Evolutionary conservation across 2,888 invertebrate species (phyloP).

Genomic region (Himalopsyche tibetana): DNA sequence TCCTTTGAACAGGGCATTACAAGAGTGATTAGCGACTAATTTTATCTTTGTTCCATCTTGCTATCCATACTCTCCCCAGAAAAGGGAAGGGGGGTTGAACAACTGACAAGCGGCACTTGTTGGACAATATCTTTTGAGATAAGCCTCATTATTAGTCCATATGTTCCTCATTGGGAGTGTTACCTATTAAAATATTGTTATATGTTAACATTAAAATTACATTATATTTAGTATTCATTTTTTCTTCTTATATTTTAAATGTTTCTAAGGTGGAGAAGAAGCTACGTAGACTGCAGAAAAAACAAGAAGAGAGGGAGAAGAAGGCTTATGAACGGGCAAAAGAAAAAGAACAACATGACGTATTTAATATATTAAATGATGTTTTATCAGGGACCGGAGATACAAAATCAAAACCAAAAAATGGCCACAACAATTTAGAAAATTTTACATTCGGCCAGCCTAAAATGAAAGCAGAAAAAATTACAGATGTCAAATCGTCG

Average conservation of each 20-base stretch:
- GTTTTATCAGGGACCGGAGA: constrained; percentile 71
- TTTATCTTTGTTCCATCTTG: too few species aligned
- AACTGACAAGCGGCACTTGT: too few species aligned
- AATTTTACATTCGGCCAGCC: constrained; percentile 42
- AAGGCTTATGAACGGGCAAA: constrained; percentile 81
- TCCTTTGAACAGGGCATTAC: too few species aligned
- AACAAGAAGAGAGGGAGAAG: constrained; percentile 79
- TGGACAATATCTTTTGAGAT: too few species aligned
- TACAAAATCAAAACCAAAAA: constrained; percentile 55
- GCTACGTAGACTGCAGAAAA: constrained; percentile 80
- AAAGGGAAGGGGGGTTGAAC: too few species aligned
- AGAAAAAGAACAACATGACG: constrained; percentile 79
- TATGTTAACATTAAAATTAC: too few species aligned
- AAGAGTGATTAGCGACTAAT: too few species aligned
- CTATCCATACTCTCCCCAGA: too few species aligned
- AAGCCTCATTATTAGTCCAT: too few species aligned
- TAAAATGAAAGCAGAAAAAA: constrained; percentile 52
- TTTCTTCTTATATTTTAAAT: not conserved
- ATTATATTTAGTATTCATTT: not conserved
- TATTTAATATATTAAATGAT: constrained; percentile 87
- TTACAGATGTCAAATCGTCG: constrained; percentile 74
- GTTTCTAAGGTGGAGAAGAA: constrained; percentile 79
- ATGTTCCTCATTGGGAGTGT: too few species aligned
- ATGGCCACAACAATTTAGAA: constrained; percentile 34
- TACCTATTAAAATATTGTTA: too few species aligned